Base-by-base conservation (phyloP, 1,140 invertebrate species). In the Scaptomyza graminum region DNA sequence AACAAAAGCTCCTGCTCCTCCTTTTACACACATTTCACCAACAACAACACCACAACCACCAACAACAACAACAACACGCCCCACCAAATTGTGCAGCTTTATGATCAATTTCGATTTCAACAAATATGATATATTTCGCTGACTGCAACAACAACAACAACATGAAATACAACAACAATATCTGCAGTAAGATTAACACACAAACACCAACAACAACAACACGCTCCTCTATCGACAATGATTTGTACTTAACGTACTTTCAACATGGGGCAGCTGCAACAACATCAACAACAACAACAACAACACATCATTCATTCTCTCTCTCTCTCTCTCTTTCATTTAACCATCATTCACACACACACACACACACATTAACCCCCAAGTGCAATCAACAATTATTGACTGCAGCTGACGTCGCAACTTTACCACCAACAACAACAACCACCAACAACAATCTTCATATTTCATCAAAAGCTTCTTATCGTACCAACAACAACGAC, bases 21-120 rank as follows among this genome's bases (percentile, higher is more conserved):
- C 75, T 91, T 61, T 74, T 84, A 90, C 88, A 90, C 88, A 90
- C 70, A 89, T 90, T 90, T 83, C 80, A 80, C 80, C 79, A 76
- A 31, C 54, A 76, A 52, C 18, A 15, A 54, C 67, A 56, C 63
- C 47, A 68, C 28, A 49, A 50, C 55, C 55, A 56, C 60, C 47
- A 68, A 15, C 55, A 63, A 52, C 63, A 51, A 68, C 31, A 63
- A 39, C 65, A 72, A 59, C 61, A 75, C 56, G 16, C 63, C 43
- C 28, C 68, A 43, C 55, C 60, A 63, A 72, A 51, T 82, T 77
- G 62, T 52, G 72, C 70, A 74, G 79, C 78, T 67, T 73, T 61
- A 55, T 59, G 57, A 74, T 63, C 75, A 59, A 63, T 74, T 62
- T 61, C 64, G 63, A 74, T 70, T 79, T 64, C 66, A 88, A 87